Conservation (phyloP, 2,113 vertebrate genomes). For the Ochotona princeps region DNA sequence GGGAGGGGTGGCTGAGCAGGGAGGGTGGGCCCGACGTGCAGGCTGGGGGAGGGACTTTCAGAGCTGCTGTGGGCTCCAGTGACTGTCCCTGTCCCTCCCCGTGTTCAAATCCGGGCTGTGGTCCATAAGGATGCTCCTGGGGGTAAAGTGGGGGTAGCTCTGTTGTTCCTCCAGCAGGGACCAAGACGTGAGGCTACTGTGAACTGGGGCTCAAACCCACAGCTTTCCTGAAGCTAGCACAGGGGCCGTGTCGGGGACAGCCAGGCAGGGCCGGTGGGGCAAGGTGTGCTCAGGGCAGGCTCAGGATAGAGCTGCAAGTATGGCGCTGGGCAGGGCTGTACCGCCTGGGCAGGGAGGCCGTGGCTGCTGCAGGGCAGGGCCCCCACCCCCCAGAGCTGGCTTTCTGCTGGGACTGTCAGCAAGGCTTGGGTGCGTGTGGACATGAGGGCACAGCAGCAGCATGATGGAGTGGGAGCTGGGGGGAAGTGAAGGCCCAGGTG, state of each 20-base stretch:
- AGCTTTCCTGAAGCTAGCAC: no score
- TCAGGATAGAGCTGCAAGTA: neutral
- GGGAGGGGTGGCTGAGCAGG: neutral
- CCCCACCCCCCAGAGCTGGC: neutral
- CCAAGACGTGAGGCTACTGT: no score
- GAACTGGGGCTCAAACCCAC: neutral
- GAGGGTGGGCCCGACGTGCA: no score
- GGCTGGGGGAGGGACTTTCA: neutral
- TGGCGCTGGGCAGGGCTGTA: no score
- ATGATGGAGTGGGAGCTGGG: no score
- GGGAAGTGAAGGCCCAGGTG: no score
- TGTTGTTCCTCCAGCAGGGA: no score
- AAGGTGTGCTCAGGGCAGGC: neutral
- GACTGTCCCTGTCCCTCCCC: accelerated
- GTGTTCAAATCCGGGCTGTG: neutral
- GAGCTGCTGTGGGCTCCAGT: accelerated
- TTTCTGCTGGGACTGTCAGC: neutral
- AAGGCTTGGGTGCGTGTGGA: no score
- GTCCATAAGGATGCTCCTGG: neutral
- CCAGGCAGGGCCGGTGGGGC: neutral
- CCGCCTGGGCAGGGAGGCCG: neutral
- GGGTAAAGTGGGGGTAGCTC: no score
- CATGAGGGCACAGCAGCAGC: no score
- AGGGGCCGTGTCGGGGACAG: no score
- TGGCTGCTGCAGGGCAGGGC: neutral